Conservation (phyloP, 2,113 vertebrate genomes). For the Delphinus delphis region DNA sequence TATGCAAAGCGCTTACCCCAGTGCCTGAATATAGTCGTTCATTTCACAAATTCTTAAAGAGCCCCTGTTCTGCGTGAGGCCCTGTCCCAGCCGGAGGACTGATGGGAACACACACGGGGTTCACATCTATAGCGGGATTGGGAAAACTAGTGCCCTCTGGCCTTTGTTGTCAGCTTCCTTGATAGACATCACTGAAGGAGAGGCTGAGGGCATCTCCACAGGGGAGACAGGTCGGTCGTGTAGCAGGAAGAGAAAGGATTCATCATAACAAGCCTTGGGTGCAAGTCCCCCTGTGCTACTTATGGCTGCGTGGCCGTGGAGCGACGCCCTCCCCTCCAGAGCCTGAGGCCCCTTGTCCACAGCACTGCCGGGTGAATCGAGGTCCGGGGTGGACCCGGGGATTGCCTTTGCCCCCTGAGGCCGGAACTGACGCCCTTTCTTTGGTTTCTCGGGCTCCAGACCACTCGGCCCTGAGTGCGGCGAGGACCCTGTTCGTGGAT, state of each 20-base stretch:
- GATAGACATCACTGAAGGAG: neutral
- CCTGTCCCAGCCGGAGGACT: neutral
- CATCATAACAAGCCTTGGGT: neutral
- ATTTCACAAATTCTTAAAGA: neutral
- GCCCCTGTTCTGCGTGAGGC: neutral
- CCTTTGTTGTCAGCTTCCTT: neutral
- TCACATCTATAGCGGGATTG: neutral
- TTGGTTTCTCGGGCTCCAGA: slow-evolving; percentile 79
- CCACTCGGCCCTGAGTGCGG: slow-evolving; percentile 80
- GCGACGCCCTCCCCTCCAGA: neutral
- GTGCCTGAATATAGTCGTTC: neutral
- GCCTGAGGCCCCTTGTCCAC: neutral
- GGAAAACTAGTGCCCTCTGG: neutral
- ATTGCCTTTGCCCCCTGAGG: neutral
- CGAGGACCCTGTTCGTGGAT: slow-evolving; percentile 83
- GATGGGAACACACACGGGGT: neutral
- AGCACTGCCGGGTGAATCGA: accelerated
- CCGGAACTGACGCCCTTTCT: neutral
- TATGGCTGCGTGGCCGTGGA: accelerated
- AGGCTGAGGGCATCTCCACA: neutral
- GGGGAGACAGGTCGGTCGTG: too few species aligned
- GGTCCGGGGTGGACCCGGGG: accelerated
- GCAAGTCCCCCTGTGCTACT: neutral
- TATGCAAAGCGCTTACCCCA: neutral
- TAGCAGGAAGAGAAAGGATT: neutral